A percentile compares a stretch with the other conserved stretches of the same genome.
These are phyloP conservation scores for Antheraea yamamai DNA, from an alignment of 2,888 invertebrate species.

Conservation along the genomic window DNA sequence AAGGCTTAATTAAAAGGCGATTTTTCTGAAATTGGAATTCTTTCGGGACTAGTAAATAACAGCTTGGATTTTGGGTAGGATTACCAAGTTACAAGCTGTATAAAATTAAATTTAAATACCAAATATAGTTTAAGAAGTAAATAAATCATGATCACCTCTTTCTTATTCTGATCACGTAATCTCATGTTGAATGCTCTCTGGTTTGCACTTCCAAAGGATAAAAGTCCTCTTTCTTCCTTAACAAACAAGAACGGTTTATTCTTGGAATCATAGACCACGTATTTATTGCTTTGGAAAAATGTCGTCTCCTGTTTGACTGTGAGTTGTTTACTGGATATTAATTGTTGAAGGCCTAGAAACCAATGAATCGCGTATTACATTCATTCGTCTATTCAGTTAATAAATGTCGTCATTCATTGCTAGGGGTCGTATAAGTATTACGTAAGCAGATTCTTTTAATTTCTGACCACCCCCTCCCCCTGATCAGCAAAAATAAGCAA, in stretches of 20 bases:
- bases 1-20: too few species aligned
- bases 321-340: conserved; percentile 37
- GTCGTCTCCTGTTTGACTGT: conserved; percentile 44
- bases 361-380: background rate
- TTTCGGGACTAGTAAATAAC: background rate
- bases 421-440: too few species aligned
- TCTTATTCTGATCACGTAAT: conserved; percentile 41
- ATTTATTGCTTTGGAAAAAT: conserved; percentile 42
- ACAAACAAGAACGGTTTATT: conserved; percentile 43
- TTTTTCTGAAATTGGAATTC: background rate
- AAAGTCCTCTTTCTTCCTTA: conserved; percentile 41
- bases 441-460: too few species aligned
- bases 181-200: conserved; percentile 48
- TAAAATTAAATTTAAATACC: too few species aligned
- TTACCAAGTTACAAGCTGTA: too few species aligned
- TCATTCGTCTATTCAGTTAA: too few species aligned
- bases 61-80: background rate
- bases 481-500: too few species aligned
- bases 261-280: conserved; percentile 41
- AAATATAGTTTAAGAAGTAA: too few species aligned
- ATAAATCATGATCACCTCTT: conserved; percentile 34
- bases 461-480: too few species aligned
- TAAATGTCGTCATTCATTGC: too few species aligned
- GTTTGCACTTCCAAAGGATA: conserved; percentile 42
- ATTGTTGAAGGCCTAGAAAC: conserved; percentile 41